Evolutionary conservation across 2,797 vertebrate species (phyloP), one percentile per base, ranked within the genome.

Genomic region (Hylomyscus alleni): DNA sequence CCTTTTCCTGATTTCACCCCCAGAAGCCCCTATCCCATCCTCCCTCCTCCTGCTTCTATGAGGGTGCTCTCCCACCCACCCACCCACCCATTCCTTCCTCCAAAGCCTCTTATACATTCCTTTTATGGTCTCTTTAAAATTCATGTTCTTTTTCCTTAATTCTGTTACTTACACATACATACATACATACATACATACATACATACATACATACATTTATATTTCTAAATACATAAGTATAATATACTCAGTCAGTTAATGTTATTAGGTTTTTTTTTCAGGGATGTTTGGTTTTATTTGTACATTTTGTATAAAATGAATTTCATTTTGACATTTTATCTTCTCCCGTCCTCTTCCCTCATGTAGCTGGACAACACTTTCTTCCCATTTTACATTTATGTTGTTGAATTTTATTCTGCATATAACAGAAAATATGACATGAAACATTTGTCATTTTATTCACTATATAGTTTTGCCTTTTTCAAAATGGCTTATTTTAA

Each of bases 401-500:
- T 76, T 76, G 22, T 31, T 67, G 56, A 50, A 52, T 87, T 87
- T 54, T 26, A 89, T 89, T 89, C 44, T 62, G 40, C 20, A 77
- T 62, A 40, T 22, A 62, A 44, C n/a, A 56, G 40, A 62, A 89
- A 47, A 60, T 54, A 60, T 77, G 52, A 58, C 22, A 40, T 54
- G 9, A 37, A 22, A 3, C 47, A 88, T 14, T 88, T 58, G 52
- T 75, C n/a, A 40, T 73, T 83, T 78, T 50, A 90, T 58, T 91
- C 12, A 69, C 22, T 90, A 24, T 85, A 11, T 72, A 62, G 8
- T 52, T 84, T 93, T 67, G 6, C 56, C 22, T 94, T 97, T 94
- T 84, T 72, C 24, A 85, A 22, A 95, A 13, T 84, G 37, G 3
- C 13, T 91, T 84, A 67, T n/a, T 67, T 65, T 65, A 65, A n/a